Base-by-base conservation (phyloP, 2,888 invertebrate species). In the Cloeon dipterum region DNA sequence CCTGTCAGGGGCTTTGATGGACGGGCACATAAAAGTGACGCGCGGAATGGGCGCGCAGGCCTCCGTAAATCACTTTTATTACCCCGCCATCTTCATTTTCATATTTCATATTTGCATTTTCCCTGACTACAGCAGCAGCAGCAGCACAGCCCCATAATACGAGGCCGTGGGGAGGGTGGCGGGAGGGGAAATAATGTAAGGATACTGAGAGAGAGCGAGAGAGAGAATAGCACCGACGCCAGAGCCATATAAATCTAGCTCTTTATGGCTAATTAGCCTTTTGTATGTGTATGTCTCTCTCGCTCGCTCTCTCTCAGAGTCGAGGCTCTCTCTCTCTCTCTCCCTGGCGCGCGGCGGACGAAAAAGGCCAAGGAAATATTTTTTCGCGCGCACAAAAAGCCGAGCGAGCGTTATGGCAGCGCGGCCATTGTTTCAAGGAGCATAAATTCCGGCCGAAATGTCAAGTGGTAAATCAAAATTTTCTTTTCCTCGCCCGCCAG, bases 31-130 rank as follows among this genome's bases (percentile, higher is more conserved):
- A 71, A 70, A 70, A 63, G 70, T 72, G 72, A 72, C 72, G 71
- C 62, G 64, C 67, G 66, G 46, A 72, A 73, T 70, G 71, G 72
- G 71, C 65, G 71, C 68, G 67, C 66, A 66, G 72, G 70, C 71
- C 67, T 68, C 66, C 66, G 65, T 73, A 71, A 70, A 72, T 73
- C 72, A 71, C 68, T 72, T 73, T 72, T 73, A 72, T 72, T 71
- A 71, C 70, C 29, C 68, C 70, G 61, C 65, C 66, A 66, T 67
- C 67, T 67, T 66, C 66, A 66, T 66, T 66, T 66, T 66, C 65
- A 66, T 65, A 66, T 66, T 61, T 62, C 62, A 62, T 61, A 62
- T 62, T 62, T 62, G 62, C 62, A 62, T 62, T 62, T 62, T 61
- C 61, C 39, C 41, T 39, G 41, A 36, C 41, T 40, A 33, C 36